Percentiles rank a stretch among this genome's conserved stretches.
Conservation (phyloP, 2,888 invertebrate genomes). For the Sminthurides aquaticus region DNA sequence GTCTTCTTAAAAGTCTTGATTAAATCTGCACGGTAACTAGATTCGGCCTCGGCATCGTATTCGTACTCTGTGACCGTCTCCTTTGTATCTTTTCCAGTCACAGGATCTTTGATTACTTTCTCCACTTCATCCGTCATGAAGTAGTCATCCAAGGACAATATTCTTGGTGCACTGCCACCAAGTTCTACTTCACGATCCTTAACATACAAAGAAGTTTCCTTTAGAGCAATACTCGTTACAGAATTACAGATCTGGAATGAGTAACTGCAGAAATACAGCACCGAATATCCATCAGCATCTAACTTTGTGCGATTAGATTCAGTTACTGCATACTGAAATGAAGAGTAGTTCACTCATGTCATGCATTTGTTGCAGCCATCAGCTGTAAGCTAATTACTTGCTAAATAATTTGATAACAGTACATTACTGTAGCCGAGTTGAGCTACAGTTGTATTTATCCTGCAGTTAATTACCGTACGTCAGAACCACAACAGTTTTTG, state of each 20-base stretch:
- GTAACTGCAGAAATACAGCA: not conserved
- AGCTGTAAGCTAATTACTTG: too few relatives aligned
- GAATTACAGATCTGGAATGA: not conserved
- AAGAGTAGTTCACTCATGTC: too few relatives aligned
- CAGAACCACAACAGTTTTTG: too few relatives aligned
- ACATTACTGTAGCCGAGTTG: too few relatives aligned
- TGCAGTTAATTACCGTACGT: too few relatives aligned
- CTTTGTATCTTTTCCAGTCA: slow-evolving; percentile 62
- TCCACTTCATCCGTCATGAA: slow-evolving; percentile 85
- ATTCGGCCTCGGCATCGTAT: slow-evolving; percentile 76
- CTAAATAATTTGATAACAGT: too few relatives aligned
- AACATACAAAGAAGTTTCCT: slow-evolving; percentile 26
- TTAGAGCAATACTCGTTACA: not conserved
- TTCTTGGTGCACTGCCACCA: slow-evolving; percentile 79
- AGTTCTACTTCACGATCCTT: slow-evolving; percentile 64
- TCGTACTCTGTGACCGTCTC: slow-evolving; percentile 71
- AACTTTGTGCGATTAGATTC: not conserved
- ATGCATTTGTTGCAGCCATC: too few relatives aligned
- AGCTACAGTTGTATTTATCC: too few relatives aligned
- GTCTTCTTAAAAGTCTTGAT: slow-evolving; percentile 80
- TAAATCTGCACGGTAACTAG: slow-evolving; percentile 69
- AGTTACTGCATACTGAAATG: not conserved
- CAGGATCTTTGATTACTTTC: slow-evolving; percentile 60
- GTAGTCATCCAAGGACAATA: slow-evolving; percentile 90
- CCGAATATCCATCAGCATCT: not conserved